phyloP scores from a whole-genome alignment of 2,113 vertebrate genomes.

The Lycocorax pyrrhopterus region DNA sequence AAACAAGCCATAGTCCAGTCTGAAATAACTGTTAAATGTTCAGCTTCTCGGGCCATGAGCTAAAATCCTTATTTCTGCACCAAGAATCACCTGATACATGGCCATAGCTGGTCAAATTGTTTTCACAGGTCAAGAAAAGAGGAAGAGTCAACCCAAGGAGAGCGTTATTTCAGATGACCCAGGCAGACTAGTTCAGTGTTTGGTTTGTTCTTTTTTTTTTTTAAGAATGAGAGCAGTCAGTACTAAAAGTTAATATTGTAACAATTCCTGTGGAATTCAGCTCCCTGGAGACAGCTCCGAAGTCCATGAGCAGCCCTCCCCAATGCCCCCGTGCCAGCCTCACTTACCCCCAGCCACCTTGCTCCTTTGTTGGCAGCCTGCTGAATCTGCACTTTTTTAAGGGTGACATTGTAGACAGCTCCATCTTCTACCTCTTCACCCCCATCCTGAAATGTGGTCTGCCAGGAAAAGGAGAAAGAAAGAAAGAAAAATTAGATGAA shows the following conservation, averaged over 20 bases:
- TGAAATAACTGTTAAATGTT: neutral
- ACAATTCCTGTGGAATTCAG: neutral
- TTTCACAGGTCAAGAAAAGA: neutral
- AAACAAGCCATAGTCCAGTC: neutral
- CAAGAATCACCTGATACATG: neutral
- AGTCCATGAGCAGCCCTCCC: constrained; percentile 25
- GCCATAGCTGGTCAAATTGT: neutral
- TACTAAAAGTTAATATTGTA: constrained; percentile 48
- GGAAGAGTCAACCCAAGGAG: neutral
- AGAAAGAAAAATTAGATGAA: neutral
- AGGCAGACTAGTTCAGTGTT: neutral
- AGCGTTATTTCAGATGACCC: neutral
- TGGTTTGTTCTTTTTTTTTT: neutral
- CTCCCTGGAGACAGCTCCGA: constrained; percentile 11
- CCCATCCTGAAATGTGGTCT: constrained; percentile 94
- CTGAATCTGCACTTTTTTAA: constrained; percentile 93
- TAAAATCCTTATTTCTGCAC: neutral
- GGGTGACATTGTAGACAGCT: constrained; percentile 92
- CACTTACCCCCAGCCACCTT: constrained; percentile 79
- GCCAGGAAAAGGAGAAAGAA: constrained; percentile 31
- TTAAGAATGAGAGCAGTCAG: neutral
- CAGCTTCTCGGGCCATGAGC: neutral
- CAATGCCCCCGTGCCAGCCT: neutral
- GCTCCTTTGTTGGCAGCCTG: constrained; percentile 96
- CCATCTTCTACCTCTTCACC: constrained; percentile 97